Percentiles rank a stretch among this genome's conserved stretches.
Conservation (phyloP, 2,113 vertebrate species). For the Alces alces region DNA sequence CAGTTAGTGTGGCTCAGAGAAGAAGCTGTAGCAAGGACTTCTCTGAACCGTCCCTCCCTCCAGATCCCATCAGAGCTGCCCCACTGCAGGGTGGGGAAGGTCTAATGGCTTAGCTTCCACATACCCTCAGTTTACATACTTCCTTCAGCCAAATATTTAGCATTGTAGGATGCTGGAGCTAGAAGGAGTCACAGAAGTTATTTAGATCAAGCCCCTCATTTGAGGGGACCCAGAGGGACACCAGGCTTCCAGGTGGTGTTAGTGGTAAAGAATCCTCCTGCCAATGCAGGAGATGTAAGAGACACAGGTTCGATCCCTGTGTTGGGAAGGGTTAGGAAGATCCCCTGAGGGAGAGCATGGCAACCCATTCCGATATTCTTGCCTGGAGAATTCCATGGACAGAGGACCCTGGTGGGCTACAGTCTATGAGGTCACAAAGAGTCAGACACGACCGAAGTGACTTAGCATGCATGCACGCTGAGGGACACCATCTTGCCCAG, state of each 20-base stretch:
- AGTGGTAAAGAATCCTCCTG: background rate
- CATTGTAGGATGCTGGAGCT: background rate
- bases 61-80: too few species aligned
- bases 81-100: background rate
- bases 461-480: background rate
- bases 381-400: background rate
- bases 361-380: background rate
- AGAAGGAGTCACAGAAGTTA: background rate
- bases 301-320: background rate
- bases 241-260: background rate
- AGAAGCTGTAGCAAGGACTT: background rate
- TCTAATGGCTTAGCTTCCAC: accelerated
- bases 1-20: background rate
- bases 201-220: background rate
- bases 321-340: background rate
- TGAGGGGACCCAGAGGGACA: background rate
- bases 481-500: background rate
- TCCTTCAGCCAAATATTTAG: background rate
- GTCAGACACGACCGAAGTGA: background rate
- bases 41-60: background rate
- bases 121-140: background rate
- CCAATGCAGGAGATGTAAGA: background rate
- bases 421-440: background rate
- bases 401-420: background rate
- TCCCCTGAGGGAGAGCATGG: background rate